phyloP scores from a whole-genome alignment of 2,113 vertebrate species.

The Tamias sibiricus region DNA sequence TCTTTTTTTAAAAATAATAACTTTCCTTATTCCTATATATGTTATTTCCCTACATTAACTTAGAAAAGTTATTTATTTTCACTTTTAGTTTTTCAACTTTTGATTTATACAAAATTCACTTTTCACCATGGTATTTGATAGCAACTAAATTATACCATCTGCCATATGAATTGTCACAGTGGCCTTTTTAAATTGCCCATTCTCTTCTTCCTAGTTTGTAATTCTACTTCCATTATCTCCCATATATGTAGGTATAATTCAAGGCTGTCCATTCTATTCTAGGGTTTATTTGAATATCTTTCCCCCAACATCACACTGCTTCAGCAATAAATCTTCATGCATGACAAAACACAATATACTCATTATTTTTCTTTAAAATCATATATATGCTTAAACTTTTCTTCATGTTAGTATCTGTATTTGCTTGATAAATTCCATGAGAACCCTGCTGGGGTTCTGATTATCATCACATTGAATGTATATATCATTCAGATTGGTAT shows the following conservation, averaged over 20 bases:
- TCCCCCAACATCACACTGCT: neutral
- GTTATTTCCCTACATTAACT: neutral
- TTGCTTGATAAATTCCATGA: neutral
- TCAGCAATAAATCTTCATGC: neutral
- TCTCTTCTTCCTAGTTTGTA: neutral
- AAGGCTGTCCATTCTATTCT: neutral
- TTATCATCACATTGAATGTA: neutral
- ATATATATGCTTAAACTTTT: neutral
- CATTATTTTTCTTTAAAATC: neutral
- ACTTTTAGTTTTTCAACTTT: neutral
- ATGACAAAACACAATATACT: neutral
- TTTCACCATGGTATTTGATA: neutral
- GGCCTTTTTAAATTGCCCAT: neutral
- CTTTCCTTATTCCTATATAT: neutral
- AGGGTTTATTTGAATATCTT: neutral
- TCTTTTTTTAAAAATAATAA: neutral
- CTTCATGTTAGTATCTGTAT: neutral
- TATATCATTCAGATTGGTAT: neutral
- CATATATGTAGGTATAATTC: neutral
- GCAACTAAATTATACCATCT: neutral
- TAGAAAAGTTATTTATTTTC: neutral
- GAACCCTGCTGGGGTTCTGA: neutral
- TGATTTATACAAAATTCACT: neutral
- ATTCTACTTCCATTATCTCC: neutral
- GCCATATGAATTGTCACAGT: neutral